Evolutionary conservation across 2,113 vertebrate species (phyloP), one percentile per base, ranked within the genome.

Genomic region (Peromyscus leucopus): DNA sequence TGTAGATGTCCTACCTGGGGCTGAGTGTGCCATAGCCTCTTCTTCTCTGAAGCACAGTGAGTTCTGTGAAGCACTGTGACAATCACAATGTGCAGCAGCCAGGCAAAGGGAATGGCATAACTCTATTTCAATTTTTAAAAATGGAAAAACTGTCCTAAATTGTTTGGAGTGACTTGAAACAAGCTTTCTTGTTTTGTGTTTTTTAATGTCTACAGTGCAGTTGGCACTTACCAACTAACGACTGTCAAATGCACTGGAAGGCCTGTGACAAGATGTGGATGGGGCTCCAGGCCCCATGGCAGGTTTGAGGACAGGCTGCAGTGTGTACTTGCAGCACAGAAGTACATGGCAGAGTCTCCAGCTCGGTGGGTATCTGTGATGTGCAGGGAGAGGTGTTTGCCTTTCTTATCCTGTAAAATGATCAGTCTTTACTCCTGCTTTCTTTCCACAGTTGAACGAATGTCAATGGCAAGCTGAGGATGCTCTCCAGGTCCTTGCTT

Each of bases 401-500:
- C 24, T 0, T 0, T 21, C 72, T 87, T 94, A 3, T 84, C 15
- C 42, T 97, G 1, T 3, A 59, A 36, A 16, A 90, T 9, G 0
- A 46, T 80, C 28, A 96, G 0, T 85, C 92, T 84, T 76, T 22
- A 8, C 1, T 1, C 39, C 82, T 72, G 0, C 0, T 48, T 84
- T 61, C 1, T 42, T 2, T 16, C 28, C 65, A 0, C 1, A 69
- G 16, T 87, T 93, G 97, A 92, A 71, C 0, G 33, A 96, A 84
- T 93, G 22, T 28, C 3, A 72, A 72, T 93, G 33, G 95, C 48
- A 26, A 91, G 0, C 22, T 92, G 65, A 9, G 2, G 89, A 51
- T 87, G 15, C 90, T 82, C 85, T 28, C 96, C 85, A 89, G 46
- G 7, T 55, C 92, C 91, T 80, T 96, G 75, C 22, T 96, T 96